These are phyloP conservation scores for Leucoraja erinaceus DNA, from an alignment of 2,113 vertebrate genomes.

Conservation along the genomic window DNA sequence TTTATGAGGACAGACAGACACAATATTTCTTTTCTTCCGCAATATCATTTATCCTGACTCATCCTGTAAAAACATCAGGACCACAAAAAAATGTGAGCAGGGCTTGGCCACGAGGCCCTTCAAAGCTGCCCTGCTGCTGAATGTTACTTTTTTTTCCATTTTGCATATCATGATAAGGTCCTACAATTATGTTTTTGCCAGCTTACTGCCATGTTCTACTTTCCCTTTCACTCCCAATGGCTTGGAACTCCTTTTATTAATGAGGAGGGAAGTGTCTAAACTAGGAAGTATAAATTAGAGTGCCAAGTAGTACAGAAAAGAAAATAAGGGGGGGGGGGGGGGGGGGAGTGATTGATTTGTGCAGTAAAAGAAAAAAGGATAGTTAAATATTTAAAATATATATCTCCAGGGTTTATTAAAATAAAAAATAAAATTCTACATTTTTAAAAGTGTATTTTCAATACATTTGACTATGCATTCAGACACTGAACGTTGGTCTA, in stretches of 20 bases:
- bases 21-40: no score
- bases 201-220: no score
- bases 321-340: background rate
- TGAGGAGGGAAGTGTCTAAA: background rate
- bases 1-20: no score
- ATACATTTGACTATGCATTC: background rate
- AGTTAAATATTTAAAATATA: background rate
- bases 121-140: no score
- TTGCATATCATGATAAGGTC: no score
- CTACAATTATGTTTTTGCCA: no score
- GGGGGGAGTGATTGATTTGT: background rate
- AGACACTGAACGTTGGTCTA: background rate
- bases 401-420: background rate
- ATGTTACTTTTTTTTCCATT: no score
- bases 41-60: no score
- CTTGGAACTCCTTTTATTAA: background rate
- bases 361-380: background rate
- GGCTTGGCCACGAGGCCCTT: no score
- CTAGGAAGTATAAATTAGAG: slow-evolving; percentile 6
- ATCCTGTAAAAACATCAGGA: no score
- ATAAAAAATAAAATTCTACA: background rate
- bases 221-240: no score
- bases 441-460: background rate
- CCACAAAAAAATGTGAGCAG: no score
- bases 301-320: background rate